Percentiles rank a stretch among this genome's conserved stretches.
Conservation (phyloP, 2,113 vertebrate genomes). For the Anguilla japonica region DNA sequence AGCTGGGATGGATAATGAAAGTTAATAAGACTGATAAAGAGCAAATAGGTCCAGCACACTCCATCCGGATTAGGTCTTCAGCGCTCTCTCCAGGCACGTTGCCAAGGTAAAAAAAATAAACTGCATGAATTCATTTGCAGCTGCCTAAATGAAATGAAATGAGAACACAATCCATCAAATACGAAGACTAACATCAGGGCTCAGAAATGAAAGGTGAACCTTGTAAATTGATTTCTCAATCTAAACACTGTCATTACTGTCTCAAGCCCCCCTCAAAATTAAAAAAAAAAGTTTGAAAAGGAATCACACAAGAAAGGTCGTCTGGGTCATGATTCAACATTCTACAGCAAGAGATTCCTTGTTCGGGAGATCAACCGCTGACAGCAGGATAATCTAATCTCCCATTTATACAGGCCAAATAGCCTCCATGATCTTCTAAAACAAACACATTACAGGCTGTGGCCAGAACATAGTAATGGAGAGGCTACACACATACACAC, state of each 20-base stretch:
- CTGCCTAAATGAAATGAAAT: not conserved
- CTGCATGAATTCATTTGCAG: not conserved
- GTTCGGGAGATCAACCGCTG: not conserved
- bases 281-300: not conserved
- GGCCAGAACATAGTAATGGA: not conserved
- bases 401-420: not conserved
- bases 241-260: not conserved
- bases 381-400: not conserved
- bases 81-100: slow-evolving; percentile 12
- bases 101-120: slow-evolving; percentile 27
- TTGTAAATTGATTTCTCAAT: not conserved
- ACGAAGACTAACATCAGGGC: not conserved
- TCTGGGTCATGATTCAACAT: not conserved
- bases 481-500: not conserved
- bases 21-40: not conserved
- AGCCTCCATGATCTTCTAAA: slow-evolving; percentile 4
- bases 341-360: not conserved
- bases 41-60: slow-evolving; percentile 26
- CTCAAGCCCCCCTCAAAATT: not conserved
- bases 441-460: not conserved
- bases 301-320: not conserved
- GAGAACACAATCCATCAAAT: not conserved
- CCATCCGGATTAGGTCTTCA: slow-evolving; percentile 18
- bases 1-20: not conserved
- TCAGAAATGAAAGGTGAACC: not conserved